Evolutionary conservation across 2,113 vertebrate genomes (phyloP).

Genomic region (Marmota flaviventris): DNA sequence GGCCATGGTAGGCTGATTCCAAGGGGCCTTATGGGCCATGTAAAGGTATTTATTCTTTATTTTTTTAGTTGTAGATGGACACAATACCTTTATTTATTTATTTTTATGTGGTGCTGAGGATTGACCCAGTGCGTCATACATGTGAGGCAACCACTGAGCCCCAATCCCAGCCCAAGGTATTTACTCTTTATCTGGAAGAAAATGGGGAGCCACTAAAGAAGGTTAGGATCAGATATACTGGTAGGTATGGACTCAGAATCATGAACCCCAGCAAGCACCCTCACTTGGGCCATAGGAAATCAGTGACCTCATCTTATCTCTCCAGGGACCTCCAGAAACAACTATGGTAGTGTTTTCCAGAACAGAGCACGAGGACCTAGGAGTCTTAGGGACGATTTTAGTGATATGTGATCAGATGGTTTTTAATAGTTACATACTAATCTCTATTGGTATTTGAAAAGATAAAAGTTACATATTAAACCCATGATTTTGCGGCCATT

Average conservation of each 20-base stretch:
- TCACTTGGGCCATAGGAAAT: neutral
- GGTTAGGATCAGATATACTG: neutral
- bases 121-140: too few relatives aligned
- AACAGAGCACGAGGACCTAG: neutral
- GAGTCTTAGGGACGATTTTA: neutral
- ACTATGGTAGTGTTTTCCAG: neutral
- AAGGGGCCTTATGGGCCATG: neutral
- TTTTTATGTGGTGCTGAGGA: too few relatives aligned
- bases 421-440: neutral
- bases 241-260: neutral
- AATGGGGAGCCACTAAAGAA: neutral
- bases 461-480: neutral
- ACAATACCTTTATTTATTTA: too few relatives aligned
- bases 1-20: neutral
- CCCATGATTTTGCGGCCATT: neutral
- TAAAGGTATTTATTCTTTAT: constrained; percentile 2
- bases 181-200: constrained; percentile 8
- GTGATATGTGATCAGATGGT: neutral
- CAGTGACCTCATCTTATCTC: neutral
- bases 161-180: too few relatives aligned
- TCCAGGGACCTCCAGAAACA: neutral
- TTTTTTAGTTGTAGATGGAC: too few relatives aligned
- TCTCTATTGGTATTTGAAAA: constrained; percentile 7
- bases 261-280: neutral
- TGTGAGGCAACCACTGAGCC: too few relatives aligned